Percentiles rank a stretch among this genome's conserved stretches.
Evolutionary conservation across 2,888 invertebrate genomes (phyloP).

Genomic region (Drosophila antonietae): DNA sequence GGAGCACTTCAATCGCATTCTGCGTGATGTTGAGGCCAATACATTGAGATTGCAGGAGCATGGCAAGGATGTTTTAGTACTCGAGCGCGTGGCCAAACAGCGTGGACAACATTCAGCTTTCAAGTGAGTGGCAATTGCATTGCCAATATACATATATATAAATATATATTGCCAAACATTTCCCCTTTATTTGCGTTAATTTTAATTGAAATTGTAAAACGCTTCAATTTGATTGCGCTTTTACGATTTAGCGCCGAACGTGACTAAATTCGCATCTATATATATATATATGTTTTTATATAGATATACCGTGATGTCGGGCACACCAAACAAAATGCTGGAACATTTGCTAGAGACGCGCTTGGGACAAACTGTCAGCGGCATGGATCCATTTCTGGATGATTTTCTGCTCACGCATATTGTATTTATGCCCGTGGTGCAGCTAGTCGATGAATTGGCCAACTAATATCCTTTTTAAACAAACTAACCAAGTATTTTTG

Average conservation of each 20-base stretch:
- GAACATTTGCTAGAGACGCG: constrained; percentile 93
- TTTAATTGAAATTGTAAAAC: constrained; percentile 47
- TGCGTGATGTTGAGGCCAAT: constrained; percentile 94
- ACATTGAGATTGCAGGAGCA: constrained; percentile 93
- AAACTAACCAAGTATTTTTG: constrained; percentile 22
- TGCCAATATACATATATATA: neutral
- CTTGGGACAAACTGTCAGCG: constrained; percentile 87
- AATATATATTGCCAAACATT: neutral
- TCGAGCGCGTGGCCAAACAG: constrained; percentile 89
- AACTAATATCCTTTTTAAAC: constrained; percentile 90
- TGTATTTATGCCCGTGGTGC: constrained; percentile 91
- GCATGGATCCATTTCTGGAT: constrained; percentile 91
- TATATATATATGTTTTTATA: neutral
- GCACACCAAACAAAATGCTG: constrained; percentile 93
- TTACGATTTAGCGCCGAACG: constrained; percentile 30
- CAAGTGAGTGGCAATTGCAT: constrained; percentile 86
- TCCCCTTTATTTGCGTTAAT: constrained; percentile 10
- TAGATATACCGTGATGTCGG: constrained; percentile 94
- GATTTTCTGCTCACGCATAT: constrained; percentile 93
- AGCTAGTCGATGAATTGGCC: constrained; percentile 89
- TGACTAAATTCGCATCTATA: constrained; percentile 25
- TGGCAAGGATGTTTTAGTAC: constrained; percentile 92
- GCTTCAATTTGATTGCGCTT: constrained; percentile 28
- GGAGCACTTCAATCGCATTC: constrained; percentile 92
- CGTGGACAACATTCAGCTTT: constrained; percentile 86